Percentiles rank a stretch among this genome's conserved stretches.
These are phyloP conservation scores for Sitophilus oryzae DNA, from an alignment of 1,140 invertebrate genomes.

Conservation along the genomic window DNA sequence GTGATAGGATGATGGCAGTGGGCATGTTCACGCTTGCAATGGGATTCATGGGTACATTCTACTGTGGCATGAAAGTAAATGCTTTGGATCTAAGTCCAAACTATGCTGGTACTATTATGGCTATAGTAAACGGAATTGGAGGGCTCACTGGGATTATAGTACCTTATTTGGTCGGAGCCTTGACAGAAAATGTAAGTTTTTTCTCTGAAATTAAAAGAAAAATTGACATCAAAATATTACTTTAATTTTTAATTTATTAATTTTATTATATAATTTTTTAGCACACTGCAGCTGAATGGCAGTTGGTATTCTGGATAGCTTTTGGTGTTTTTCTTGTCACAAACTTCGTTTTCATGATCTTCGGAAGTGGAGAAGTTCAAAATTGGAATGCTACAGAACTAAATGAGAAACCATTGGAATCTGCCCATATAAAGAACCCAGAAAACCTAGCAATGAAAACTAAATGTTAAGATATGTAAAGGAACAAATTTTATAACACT, in stretches of 20 bases:
- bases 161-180: conserved; percentile 65
- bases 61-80: conserved; percentile 73
- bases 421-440: conserved; percentile 6
- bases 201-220: background rate
- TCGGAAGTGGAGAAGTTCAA: conserved; percentile 63
- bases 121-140: conserved; percentile 77
- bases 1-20: conserved; percentile 57
- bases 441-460: conserved; percentile 8
- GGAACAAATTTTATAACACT: no score
- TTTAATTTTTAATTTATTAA: background rate
- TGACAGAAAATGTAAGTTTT: conserved; percentile 37
- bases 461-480: conserved; percentile 16
- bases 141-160: conserved; percentile 74
- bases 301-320: conserved; percentile 74
- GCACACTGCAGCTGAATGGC: conserved; percentile 69
- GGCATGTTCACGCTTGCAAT: conserved; percentile 64
- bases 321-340: conserved; percentile 57
- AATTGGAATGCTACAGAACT: conserved; percentile 34
- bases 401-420: conserved; percentile 17
- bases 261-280: conserved; percentile 44
- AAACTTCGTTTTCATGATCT: conserved; percentile 29
- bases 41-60: conserved; percentile 70
- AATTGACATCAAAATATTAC: background rate
- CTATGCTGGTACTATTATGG: conserved; percentile 76
- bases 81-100: conserved; percentile 77